Evolutionary conservation across 2,888 invertebrate species (phyloP), one percentile per base, ranked within the genome.

Genomic region (Drymonia ruficornis): DNA sequence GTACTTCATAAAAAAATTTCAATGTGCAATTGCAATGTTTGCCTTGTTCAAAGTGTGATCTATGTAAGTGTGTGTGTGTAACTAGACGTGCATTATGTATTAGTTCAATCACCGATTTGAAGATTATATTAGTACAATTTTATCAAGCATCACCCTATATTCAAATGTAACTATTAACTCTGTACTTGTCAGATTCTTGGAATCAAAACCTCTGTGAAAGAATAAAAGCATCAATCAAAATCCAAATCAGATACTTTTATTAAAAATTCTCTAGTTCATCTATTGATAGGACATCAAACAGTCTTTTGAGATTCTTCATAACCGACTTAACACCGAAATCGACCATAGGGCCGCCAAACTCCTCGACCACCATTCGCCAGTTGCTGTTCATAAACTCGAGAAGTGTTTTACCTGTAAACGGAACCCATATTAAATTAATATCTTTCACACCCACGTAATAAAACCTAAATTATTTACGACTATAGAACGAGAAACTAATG

Each of bases 281-380:
- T 34, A 78, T 31, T 2, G 87, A 79, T 2, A 86, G 55, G 6
- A 55, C 55, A 12, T 78, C 62, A 1, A 87, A 66, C n/a, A 87
- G 58, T 40, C 67, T 74, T 49, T 64, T 76, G 1, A 87, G 28
- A 48, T 81, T 86, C 16, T 61, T 71, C 52, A 83, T 62, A 1
- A 86, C 70, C 2, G 74, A 65, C 1, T 63, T 56, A 0, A 80
- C 67, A 12, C 83, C 86, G 46, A 62, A 85, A 6, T 86, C 77
- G 0, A 89, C 77, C 29, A 89, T 71, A 0, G 87, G 88, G 16
- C 77, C 76, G 4, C 87, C 87, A 38, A 87, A 86, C 58, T 87
- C 85, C 15, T 86, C 80, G 7, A 84, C 84, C 0, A 88, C 75
- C 68, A 83, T 56, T 9, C 60, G 74, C 86, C 87, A 89, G 61